phyloP scores from a whole-genome alignment of 2,888 invertebrate species.

The Theristus sp. region DNA sequence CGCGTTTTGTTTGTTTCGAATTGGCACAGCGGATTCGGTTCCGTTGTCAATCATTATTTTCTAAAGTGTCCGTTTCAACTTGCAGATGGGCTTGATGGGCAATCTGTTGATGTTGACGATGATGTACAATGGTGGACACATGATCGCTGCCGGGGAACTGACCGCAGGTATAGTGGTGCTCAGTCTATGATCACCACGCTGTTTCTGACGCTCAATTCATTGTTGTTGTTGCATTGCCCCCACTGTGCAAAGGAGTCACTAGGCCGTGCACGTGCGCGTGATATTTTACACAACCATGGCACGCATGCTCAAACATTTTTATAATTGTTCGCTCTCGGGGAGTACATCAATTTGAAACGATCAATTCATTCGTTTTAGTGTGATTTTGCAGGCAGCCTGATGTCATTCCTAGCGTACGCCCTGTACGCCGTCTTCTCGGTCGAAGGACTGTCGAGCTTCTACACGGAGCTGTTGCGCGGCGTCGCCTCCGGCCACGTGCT shows the following conservation, averaged over 20 bases:
- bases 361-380: neutral
- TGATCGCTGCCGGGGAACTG: slow-evolving; percentile 55
- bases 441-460: slow-evolving; percentile 59
- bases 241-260: no score
- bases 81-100: slow-evolving; percentile 60
- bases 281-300: no score
- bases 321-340: no score
- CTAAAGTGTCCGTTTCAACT: no score
- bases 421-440: slow-evolving; percentile 68
- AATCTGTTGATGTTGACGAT: slow-evolving; percentile 74
- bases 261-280: no score
- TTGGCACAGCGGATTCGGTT: no score
- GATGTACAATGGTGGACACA: slow-evolving; percentile 70
- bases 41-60: neutral
- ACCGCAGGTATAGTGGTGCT: no score
- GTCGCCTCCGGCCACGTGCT: slow-evolving; percentile 67
- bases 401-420: slow-evolving; percentile 76
- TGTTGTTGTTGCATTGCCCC: no score
- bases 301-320: no score
- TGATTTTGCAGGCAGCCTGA: slow-evolving; percentile 46
- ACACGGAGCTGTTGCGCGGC: slow-evolving; percentile 72
- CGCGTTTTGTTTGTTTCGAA: neutral
- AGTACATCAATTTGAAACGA: no score
- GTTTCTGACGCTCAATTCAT: no score
- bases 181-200: no score